A percentile compares a stretch with the other conserved stretches of the same genome.
These are phyloP conservation scores for Nannoperca australis DNA, from an alignment of 2,797 vertebrate species.

Conservation along the genomic window DNA sequence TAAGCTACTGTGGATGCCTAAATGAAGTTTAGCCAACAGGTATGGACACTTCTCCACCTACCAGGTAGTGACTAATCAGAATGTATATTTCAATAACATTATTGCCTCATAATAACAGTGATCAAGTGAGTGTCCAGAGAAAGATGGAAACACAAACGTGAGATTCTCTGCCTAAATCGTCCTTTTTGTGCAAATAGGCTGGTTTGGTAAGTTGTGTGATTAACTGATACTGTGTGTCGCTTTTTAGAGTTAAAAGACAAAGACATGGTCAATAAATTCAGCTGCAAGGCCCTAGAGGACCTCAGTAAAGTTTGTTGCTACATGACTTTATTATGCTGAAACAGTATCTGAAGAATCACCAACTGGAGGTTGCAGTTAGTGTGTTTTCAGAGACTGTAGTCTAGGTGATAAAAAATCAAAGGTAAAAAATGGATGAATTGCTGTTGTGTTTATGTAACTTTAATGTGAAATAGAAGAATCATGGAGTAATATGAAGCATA, in stretches of 20 bases:
- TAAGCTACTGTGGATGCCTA: slow-evolving; percentile 14
- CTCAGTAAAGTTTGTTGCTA: background rate
- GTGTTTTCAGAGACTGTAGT: background rate
- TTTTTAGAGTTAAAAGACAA: background rate
- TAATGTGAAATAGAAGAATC: background rate
- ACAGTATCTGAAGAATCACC: background rate
- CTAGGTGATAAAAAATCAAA: background rate
- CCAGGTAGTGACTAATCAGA: background rate
- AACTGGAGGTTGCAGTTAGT: background rate
- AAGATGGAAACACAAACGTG: background rate
- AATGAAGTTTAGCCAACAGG: slow-evolving; percentile 7
- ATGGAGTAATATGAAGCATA: background rate
- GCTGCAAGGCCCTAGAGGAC: background rate
- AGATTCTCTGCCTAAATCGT: background rate
- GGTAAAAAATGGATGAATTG: background rate
- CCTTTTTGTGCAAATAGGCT: background rate
- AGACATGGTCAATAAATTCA: background rate
- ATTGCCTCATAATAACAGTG: background rate
- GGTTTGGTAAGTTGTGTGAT: slow-evolving; percentile 2
- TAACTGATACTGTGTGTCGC: background rate
- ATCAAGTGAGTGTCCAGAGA: background rate
- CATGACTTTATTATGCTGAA: background rate
- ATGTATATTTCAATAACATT: background rate
- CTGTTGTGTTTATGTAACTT: background rate
- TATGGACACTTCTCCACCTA: background rate